These are phyloP conservation scores for Amphimallon solstitiale DNA, from an alignment of 2,888 invertebrate species.

Conservation along the genomic window DNA sequence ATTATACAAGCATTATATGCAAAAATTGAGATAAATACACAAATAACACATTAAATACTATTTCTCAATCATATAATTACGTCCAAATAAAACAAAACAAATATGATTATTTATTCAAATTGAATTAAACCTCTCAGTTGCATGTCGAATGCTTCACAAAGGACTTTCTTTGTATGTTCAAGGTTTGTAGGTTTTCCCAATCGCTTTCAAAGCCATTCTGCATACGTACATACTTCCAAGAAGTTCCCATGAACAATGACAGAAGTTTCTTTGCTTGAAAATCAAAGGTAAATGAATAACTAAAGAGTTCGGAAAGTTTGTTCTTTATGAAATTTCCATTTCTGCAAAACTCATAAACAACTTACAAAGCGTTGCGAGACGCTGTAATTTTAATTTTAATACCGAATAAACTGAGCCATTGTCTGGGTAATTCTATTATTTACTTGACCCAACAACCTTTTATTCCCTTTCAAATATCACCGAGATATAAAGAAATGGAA, in stretches of 20 bases:
- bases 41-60: too few species aligned
- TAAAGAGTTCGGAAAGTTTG: slow-evolving; percentile 8
- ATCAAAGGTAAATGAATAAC: slow-evolving; percentile 17
- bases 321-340: slow-evolving; percentile 14
- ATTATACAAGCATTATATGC: too few species aligned
- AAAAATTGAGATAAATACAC: too few species aligned
- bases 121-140: too few species aligned
- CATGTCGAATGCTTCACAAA: not conserved
- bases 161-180: not conserved
- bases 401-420: not conserved
- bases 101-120: too few species aligned
- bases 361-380: not conserved
- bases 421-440: slow-evolving; percentile 15
- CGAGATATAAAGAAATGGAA: not conserved
- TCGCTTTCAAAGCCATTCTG: not conserved
- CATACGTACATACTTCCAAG: not conserved
- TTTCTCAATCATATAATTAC: too few species aligned
- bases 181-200: not conserved
- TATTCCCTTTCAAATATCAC: not conserved
- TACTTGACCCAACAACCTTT: slow-evolving; percentile 4
- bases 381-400: slow-evolving; percentile 17
- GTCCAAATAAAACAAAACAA: too few species aligned
- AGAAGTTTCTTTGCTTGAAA: slow-evolving; percentile 2
- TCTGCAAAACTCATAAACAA: slow-evolving; percentile 6
- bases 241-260: slow-evolving; percentile 7